Evolutionary conservation across 1,140 invertebrate species (phyloP).

Genomic region (Oreohelix idahoensis): DNA sequence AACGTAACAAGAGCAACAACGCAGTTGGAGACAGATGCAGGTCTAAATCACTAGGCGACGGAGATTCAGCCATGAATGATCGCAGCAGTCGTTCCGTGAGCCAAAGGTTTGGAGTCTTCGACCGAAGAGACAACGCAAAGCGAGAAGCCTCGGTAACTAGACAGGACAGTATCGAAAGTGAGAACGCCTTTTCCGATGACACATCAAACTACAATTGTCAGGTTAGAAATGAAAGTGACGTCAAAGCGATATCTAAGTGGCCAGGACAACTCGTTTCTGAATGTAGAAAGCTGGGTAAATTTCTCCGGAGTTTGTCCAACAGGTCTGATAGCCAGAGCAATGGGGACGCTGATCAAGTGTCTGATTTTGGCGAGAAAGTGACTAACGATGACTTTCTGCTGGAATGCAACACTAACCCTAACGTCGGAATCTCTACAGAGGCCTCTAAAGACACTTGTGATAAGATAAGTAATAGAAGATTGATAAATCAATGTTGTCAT

Average conservation of each 20-base stretch:
- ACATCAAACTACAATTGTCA: background rate
- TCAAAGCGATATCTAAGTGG: slow-evolving; percentile 26
- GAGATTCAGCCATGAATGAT: slow-evolving; percentile 6
- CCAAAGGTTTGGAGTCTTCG: slow-evolving; percentile 21
- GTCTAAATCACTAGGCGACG: background rate
- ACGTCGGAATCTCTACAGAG: background rate
- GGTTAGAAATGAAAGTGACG: background rate
- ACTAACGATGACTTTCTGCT: background rate
- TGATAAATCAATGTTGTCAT: too few species aligned
- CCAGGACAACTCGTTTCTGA: slow-evolving; percentile 41
- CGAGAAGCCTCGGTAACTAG: background rate
- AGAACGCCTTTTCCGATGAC: background rate
- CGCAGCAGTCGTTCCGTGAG: slow-evolving; percentile 17
- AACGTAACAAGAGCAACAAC: background rate
- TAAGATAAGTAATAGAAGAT: too few species aligned
- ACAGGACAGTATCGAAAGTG: background rate
- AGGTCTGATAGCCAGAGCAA: slow-evolving; percentile 9
- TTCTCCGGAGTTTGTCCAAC: slow-evolving; percentile 14
- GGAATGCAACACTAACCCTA: background rate
- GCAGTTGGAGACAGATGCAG: background rate
- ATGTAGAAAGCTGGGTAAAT: slow-evolving; percentile 47
- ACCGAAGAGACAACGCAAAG: background rate
- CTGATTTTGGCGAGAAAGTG: background rate
- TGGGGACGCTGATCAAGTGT: background rate
- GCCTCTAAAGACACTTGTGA: too few species aligned